These are phyloP conservation scores for Hirtodrosophila trivittata DNA, from an alignment of 2,888 invertebrate species.

Conservation along the genomic window DNA sequence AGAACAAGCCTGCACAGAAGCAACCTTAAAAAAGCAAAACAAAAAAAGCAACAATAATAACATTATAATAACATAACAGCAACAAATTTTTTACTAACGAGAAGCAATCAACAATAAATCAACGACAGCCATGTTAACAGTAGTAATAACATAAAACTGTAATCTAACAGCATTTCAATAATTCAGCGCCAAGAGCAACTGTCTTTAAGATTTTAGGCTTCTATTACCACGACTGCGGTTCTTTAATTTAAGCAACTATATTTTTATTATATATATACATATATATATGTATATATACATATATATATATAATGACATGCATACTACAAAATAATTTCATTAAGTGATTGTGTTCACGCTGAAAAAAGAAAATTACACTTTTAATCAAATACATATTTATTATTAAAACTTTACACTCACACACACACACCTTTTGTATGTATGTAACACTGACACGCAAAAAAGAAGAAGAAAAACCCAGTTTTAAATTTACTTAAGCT, in stretches of 20 bases:
- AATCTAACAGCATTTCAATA: slow-evolving; percentile 64
- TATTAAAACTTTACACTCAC: slow-evolving; percentile 37
- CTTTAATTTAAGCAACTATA: slow-evolving; percentile 62
- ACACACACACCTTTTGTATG: slow-evolving; percentile 42
- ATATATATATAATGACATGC: slow-evolving; percentile 46
- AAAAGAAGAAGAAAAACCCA: neutral
- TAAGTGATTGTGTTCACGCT: slow-evolving; percentile 46
- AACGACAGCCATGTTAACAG: slow-evolving; percentile 48
- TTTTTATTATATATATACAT: slow-evolving; percentile 19
- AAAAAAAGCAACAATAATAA: slow-evolving; percentile 48
- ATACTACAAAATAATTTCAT: slow-evolving; percentile 51
- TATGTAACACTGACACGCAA: slow-evolving; percentile 31
- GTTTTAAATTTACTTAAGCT: slow-evolving; percentile 45
- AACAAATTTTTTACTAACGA: slow-evolving; percentile 44
- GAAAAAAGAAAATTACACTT: slow-evolving; percentile 49
- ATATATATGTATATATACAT: slow-evolving; percentile 20
- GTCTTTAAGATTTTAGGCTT: slow-evolving; percentile 36
- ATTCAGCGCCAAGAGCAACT: slow-evolving; percentile 8
- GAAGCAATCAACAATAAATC: slow-evolving; percentile 28
- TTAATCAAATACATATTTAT: slow-evolving; percentile 53
- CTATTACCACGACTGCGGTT: slow-evolving; percentile 66
- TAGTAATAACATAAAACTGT: slow-evolving; percentile 58
- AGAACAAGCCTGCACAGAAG: slow-evolving; percentile 56
- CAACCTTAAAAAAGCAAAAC: slow-evolving; percentile 52
- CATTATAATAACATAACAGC: slow-evolving; percentile 49